Conservation (phyloP, 2,797 vertebrate species). For the Myotis pilosus region DNA sequence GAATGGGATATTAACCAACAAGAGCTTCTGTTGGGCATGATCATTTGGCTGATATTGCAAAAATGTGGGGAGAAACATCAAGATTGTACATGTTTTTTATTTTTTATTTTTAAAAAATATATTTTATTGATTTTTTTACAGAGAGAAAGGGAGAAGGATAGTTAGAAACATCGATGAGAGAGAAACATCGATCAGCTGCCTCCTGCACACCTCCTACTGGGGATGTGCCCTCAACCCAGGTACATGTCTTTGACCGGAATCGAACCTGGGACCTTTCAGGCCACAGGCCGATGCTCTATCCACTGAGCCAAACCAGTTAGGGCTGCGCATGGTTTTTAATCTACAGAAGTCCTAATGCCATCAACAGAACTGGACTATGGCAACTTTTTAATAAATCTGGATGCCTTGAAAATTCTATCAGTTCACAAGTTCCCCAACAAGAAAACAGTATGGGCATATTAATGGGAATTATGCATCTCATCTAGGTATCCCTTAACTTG, state of each 20-base stretch:
- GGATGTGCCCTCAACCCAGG: too few species aligned
- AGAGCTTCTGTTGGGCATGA: neutral
- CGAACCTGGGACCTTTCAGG: too few species aligned
- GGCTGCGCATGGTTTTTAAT: neutral
- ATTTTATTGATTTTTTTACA: too few species aligned
- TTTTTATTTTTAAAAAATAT: too few species aligned
- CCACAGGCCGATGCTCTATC: too few species aligned
- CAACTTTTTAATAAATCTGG: slow-evolving; percentile 7
- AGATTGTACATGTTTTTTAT: neutral
- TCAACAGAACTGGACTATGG: neutral
- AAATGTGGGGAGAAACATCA: neutral
- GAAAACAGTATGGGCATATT: neutral
- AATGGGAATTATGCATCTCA: neutral
- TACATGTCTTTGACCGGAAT: too few species aligned
- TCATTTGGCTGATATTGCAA: neutral
- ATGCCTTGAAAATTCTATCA: neutral
- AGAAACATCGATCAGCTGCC: too few species aligned
- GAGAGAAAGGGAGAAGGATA: too few species aligned
- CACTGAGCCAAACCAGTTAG: too few species aligned
- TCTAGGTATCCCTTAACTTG: neutral
- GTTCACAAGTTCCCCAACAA: neutral
- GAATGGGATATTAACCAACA: neutral
- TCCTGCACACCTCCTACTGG: too few species aligned
- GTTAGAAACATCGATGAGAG: too few species aligned
- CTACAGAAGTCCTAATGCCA: neutral